Base-by-base conservation (phyloP, 1,140 invertebrate species). In the Cyclina sinensis region DNA sequence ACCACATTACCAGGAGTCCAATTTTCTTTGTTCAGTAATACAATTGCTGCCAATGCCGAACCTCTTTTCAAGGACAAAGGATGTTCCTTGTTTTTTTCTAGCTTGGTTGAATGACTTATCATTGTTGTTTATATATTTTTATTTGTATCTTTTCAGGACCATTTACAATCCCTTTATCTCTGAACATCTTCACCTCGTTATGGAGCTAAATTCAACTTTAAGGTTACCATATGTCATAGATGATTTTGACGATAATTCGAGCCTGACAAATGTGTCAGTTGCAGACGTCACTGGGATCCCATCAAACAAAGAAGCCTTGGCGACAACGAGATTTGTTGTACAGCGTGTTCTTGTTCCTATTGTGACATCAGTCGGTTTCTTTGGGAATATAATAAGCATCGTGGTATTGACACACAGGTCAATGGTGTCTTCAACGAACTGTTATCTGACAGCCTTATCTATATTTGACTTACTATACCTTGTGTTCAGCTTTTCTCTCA, bases 391-490 rank as follows among this genome's bases (percentile, higher is more conserved):
- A 4, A 46, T 89, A 18, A 85, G 88, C 59, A 85, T 89, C 4
- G n/a, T 43, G 12, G 88, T 89, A 0, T 96, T 97, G 88, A 97
- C 97, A 84, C 96, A 97, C 86, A 95, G 97, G 89, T 96, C 97
- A 54, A 97, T 97, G 97, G 94, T 97, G 74, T 96, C 96, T 80
- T 97, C 97, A 51, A 97, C 97, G 68, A 97, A 97, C 94, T 92
- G 90, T 90, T 97, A 97, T 94, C 95, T 97, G 92, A 97, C 97
- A 81, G 97, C 97, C 0, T 93, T 97, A 88, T 97, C 97, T 65
- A 96, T 97, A 70, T 97, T 97, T 51, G 97, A 97, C 91, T 95
- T 97, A 73, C 94, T 97, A 46, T 97, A 97, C 93, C 95, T 97
- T 74, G 94, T 97, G 48, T 97, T 97, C 91, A 96, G 70, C 21